phyloP scores from a whole-genome alignment of 2,113 vertebrate species.

The Sebastes fasciatus region DNA sequence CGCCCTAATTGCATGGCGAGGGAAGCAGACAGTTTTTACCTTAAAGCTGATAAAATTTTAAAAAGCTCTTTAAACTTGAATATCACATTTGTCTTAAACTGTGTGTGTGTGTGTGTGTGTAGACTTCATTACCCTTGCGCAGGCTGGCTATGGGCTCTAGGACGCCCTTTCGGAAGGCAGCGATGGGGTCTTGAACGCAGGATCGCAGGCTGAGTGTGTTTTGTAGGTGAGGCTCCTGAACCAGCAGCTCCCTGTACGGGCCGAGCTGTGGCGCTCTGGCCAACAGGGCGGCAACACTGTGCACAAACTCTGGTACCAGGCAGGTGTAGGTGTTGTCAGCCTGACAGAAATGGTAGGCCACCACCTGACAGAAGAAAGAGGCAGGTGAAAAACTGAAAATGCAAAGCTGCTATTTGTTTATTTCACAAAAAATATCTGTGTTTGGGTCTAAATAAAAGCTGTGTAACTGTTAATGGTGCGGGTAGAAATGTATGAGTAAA shows the following conservation, averaged over 20 bases:
- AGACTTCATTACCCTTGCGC: constrained; percentile 88
- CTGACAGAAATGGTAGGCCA: constrained; percentile 98
- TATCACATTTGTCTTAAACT: constrained; percentile 51
- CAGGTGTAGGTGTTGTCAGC: constrained; percentile 99
- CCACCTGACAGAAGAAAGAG: constrained; percentile 85
- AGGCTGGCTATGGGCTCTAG: constrained; percentile 91
- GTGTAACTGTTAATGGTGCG: background rate
- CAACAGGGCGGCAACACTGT: constrained; percentile 94
- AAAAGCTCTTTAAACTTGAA: constrained; percentile 56
- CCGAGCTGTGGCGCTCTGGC: constrained; percentile 89
- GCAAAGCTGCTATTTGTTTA: background rate
- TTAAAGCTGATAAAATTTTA: constrained; percentile 46
- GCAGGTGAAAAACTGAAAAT: background rate
- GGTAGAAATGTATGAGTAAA: background rate
- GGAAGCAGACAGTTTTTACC: constrained; percentile 43
- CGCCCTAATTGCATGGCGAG: constrained; percentile 29
- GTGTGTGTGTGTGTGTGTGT: constrained; percentile 28
- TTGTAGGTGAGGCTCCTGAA: constrained; percentile 92
- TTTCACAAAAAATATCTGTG: background rate
- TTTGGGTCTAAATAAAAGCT: background rate
- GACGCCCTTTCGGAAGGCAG: constrained; percentile 91
- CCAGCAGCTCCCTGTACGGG: constrained; percentile 91
- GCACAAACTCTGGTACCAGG: constrained; percentile 96
- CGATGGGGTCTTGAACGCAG: constrained; percentile 94
- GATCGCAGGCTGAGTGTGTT: constrained; percentile 94